phyloP scores from a whole-genome alignment of 92 coral and sea anemone species.

The Phenganax stokvisi region DNA sequence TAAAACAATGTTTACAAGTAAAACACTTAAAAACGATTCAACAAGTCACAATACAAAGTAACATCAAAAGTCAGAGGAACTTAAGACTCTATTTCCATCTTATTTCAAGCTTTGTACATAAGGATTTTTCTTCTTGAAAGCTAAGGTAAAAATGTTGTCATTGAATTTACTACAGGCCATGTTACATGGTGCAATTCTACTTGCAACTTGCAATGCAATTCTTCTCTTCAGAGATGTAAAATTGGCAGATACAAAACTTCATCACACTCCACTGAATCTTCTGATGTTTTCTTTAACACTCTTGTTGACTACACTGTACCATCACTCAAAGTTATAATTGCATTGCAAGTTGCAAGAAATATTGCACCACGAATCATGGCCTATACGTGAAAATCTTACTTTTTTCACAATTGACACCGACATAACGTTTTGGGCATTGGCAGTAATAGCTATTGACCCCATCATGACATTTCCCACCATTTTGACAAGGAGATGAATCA shows the following conservation, averaged over 20 bases:
- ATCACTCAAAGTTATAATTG: neutral
- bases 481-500: conserved; percentile 22
- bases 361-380: neutral
- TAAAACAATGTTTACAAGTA: no score
- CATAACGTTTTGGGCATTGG: conserved; percentile 16
- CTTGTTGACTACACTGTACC: neutral
- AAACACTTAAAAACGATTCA: no score
- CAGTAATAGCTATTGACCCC: conserved; percentile 20
- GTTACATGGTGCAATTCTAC: no score
- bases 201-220: no score
- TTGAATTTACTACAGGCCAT: no score
- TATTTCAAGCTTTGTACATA: no score
- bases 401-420: conserved; percentile 17
- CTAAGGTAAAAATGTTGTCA: no score
- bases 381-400: neutral
- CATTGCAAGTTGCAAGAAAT: neutral
- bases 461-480: conserved; percentile 33
- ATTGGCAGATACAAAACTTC: no score
- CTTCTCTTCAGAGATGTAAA: neutral
- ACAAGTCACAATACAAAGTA: no score
- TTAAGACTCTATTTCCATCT: no score
- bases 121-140: no score
- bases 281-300: neutral
- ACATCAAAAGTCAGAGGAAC: no score
- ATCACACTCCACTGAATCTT: neutral